Evolutionary conservation across 2,888 invertebrate species (phyloP).

Genomic region (Lacanobia oleracea): DNA sequence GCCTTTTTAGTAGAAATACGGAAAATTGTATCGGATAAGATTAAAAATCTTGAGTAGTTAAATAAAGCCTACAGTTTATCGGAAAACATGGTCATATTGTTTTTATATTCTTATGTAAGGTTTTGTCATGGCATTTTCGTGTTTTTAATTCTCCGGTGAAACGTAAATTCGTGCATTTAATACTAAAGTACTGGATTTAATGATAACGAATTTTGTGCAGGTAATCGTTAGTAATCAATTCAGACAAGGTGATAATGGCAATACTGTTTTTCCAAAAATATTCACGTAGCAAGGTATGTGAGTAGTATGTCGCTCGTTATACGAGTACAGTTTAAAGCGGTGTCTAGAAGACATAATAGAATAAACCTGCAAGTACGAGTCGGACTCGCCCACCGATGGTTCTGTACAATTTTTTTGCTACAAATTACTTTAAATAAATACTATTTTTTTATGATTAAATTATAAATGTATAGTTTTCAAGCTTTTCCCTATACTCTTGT

Average conservation of each 20-base stretch:
- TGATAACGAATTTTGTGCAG: conserved; percentile 13
- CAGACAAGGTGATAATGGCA: conserved; percentile 2
- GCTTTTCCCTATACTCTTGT: no score
- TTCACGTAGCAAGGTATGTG: no score
- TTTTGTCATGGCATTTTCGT: background rate
- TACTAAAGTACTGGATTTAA: conserved; percentile 5
- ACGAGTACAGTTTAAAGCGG: background rate
- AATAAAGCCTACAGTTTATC: conserved; percentile 26
- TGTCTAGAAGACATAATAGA: no score
- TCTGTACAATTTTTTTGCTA: no score
- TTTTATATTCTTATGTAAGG: conserved; percentile 1
- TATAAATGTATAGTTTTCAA: no score
- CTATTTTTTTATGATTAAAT: no score
- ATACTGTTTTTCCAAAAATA: conserved; percentile 3
- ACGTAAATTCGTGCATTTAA: background rate
- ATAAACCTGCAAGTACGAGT: no score
- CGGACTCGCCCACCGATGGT: no score
- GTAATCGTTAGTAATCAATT: conserved; percentile 20
- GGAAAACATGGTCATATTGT: conserved; percentile 1
- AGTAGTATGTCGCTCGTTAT: no score
- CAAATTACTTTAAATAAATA: no score
- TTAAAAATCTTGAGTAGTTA: conserved; percentile 22
- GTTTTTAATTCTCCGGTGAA: background rate
- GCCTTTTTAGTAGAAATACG: background rate
- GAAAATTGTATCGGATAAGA: conserved; percentile 25